phyloP scores from a whole-genome alignment of 2,888 invertebrate species.

The Autographa pulchrina region DNA sequence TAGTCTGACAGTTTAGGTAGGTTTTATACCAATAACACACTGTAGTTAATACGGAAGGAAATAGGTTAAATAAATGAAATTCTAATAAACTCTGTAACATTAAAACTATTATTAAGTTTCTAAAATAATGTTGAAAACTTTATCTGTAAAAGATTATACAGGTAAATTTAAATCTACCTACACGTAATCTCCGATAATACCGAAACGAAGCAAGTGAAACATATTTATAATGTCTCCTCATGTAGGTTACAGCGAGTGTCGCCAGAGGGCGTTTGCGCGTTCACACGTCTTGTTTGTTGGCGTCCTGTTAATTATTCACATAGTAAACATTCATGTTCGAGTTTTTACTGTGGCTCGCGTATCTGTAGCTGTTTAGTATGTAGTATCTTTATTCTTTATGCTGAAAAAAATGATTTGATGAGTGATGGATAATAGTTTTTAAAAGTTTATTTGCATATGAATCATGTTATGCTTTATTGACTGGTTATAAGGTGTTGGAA shows the following conservation, averaged over 20 bases:
- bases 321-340: conserved; percentile 71
- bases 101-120: too few relatives aligned
- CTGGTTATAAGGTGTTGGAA: too few relatives aligned
- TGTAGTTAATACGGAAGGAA: too few relatives aligned
- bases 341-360: conserved; percentile 69
- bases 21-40: too few relatives aligned
- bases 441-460: too few relatives aligned
- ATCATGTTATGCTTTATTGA: too few relatives aligned
- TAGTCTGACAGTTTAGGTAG: too few relatives aligned
- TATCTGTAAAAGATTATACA: too few relatives aligned
- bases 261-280: conserved; percentile 64
- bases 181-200: neutral
- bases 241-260: conserved; percentile 62
- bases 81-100: too few relatives aligned
- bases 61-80: too few relatives aligned
- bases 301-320: conserved; percentile 75
- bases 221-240: conserved; percentile 35
- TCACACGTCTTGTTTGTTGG: conserved; percentile 79
- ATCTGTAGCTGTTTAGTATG: conserved; percentile 36
- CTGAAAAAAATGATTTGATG: neutral
- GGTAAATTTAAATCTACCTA: neutral
- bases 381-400: too few relatives aligned
- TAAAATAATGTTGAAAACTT: too few relatives aligned
- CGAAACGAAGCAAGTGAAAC: conserved; percentile 27
- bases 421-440: neutral